These are phyloP conservation scores for Lepidocyrtoides sp. DNA, from an alignment of 2,888 invertebrate genomes.

Conservation along the genomic window DNA sequence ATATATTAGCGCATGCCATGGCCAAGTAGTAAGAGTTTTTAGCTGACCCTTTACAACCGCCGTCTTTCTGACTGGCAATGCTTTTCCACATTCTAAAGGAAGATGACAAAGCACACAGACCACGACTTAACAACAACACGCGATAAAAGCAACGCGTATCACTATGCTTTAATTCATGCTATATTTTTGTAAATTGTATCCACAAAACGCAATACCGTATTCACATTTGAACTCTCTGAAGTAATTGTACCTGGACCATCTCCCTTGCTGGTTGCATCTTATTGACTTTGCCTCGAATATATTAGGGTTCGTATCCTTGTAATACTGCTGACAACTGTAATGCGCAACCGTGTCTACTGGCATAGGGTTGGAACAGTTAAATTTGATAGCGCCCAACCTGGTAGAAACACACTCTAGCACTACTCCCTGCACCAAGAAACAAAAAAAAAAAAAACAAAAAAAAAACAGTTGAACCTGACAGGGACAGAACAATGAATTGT, in stretches of 20 bases:
- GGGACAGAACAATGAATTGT: background rate
- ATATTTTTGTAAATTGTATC: background rate
- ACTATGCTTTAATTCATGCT: background rate
- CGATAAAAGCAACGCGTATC: no score
- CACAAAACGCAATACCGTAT: slow-evolving; percentile 63
- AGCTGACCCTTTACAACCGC: slow-evolving; percentile 56
- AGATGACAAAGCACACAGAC: background rate
- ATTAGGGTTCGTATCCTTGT: slow-evolving; percentile 40
- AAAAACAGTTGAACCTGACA: background rate
- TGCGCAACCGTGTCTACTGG: slow-evolving; percentile 71
- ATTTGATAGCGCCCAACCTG: slow-evolving; percentile 64
- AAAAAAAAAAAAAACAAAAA: background rate
- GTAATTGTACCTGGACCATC: slow-evolving; percentile 68
- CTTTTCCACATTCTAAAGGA: slow-evolving; percentile 72
- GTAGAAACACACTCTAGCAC: slow-evolving; percentile 59
- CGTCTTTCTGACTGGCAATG: slow-evolving; percentile 66
- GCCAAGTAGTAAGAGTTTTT: slow-evolving; percentile 53
- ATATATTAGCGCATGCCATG: slow-evolving; percentile 77
- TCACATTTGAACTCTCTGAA: slow-evolving; percentile 77
- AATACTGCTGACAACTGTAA: slow-evolving; percentile 71
- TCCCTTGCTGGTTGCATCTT: slow-evolving; percentile 60
- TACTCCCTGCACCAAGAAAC: slow-evolving; percentile 42
- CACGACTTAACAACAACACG: background rate
- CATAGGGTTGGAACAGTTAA: slow-evolving; percentile 74
- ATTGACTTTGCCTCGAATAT: slow-evolving; percentile 52